These are phyloP conservation scores for Holotrichia oblita DNA, from an alignment of 1,140 invertebrate genomes.

Conservation along the genomic window DNA sequence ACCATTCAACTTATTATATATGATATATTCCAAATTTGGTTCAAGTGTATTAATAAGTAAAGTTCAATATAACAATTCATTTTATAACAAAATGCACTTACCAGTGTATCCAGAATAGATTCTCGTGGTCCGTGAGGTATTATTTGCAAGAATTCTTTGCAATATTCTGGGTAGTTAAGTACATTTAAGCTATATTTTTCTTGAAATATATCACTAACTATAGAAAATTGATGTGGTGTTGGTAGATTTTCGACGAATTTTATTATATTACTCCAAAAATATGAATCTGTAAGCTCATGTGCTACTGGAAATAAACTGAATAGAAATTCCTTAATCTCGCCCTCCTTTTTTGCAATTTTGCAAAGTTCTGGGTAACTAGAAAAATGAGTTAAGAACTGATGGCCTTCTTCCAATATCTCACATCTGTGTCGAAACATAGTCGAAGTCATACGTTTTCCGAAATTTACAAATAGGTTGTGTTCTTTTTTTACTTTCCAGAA, in stretches of 20 bases:
- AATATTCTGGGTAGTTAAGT: neutral
- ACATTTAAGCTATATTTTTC: neutral
- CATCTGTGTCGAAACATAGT: neutral
- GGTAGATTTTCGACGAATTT: neutral
- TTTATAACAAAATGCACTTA: neutral
- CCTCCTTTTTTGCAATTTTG: conserved; percentile 3
- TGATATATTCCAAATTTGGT: too few species aligned
- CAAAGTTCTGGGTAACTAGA: neutral
- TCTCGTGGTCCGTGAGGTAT: neutral
- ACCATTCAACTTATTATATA: too few species aligned
- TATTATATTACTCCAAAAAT: neutral
- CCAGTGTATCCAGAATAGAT: neutral
- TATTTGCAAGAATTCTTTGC: neutral
- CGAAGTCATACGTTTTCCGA: neutral
- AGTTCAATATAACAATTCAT: too few species aligned
- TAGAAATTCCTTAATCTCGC: neutral
- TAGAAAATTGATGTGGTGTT: neutral
- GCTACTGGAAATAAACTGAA: neutral
- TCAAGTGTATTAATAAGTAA: too few species aligned
- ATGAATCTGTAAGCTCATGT: neutral
- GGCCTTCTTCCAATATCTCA: neutral
- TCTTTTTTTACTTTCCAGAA: neutral
- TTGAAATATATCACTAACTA: neutral
- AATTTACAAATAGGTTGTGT: neutral
- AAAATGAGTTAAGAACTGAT: neutral